Percentiles rank a stretch among this genome's conserved stretches.
These are phyloP conservation scores for Hemithea aestivaria DNA, from an alignment of 2,888 invertebrate species.

Conservation along the genomic window DNA sequence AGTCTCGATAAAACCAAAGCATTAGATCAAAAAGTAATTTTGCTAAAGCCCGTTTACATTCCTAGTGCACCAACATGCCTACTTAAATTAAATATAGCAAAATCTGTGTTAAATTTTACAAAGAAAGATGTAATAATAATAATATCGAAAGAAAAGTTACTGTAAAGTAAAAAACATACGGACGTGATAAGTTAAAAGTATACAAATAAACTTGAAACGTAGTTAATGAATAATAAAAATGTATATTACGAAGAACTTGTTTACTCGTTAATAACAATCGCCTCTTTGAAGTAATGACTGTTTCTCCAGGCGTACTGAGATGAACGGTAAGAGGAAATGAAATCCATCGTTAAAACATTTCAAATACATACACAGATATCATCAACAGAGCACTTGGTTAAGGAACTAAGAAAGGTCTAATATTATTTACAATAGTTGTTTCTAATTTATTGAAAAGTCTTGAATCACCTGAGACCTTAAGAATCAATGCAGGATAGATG, in stretches of 20 bases:
- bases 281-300: constrained; percentile 98
- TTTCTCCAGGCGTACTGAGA: constrained; percentile 95
- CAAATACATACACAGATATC: constrained; percentile 23
- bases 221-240: constrained; percentile 68
- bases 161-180: constrained; percentile 40
- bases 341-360: constrained; percentile 56
- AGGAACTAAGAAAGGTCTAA: neutral
- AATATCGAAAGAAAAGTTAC: constrained; percentile 29
- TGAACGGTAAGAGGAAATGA: constrained; percentile 63
- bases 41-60: constrained; percentile 47
- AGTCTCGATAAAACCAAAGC: constrained; percentile 18
- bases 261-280: constrained; percentile 93
- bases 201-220: constrained; percentile 60
- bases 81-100: constrained; percentile 46
- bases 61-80: constrained; percentile 65
- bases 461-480: neutral
- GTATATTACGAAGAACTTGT: constrained; percentile 70
- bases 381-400: no score
- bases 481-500: neutral
- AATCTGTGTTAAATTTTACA: constrained; percentile 32
- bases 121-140: constrained; percentile 25
- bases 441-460: no score
- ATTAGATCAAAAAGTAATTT: constrained; percentile 9
- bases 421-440: neutral
- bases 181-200: constrained; percentile 56